Evolutionary conservation across 2,797 vertebrate genomes (phyloP).

Genomic region (Enteromius radiatus): DNA sequence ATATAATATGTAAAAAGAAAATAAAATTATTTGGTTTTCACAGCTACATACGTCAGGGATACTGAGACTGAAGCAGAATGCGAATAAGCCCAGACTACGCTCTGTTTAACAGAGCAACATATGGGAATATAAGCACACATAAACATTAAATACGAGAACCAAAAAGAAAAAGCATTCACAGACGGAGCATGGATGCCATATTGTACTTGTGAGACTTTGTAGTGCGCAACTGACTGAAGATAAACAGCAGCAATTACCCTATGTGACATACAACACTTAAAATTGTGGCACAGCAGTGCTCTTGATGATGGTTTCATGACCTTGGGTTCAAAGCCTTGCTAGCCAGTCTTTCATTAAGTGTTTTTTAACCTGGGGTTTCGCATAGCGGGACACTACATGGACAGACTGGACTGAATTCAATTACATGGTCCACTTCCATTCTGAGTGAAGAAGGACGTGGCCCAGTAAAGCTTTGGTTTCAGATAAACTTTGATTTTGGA

Average conservation of each 20-base stretch:
- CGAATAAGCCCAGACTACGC: slow-evolving; percentile 25
- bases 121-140: slow-evolving; percentile 41
- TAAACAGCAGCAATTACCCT: background rate
- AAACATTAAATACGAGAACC: slow-evolving; percentile 38
- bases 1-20: slow-evolving; percentile 44
- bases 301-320: background rate
- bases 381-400: background rate
- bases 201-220: slow-evolving; percentile 5
- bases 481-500: slow-evolving; percentile 19
- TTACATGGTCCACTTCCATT: background rate
- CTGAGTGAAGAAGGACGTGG: slow-evolving; percentile 2
- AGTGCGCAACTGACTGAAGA: slow-evolving; percentile 8
- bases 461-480: slow-evolving; percentile 26
- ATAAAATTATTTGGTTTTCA: slow-evolving; percentile 54
- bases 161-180: slow-evolving; percentile 42
- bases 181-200: slow-evolving; percentile 32
- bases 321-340: slow-evolving; percentile 1
- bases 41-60: slow-evolving; percentile 52
- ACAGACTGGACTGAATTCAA: slow-evolving; percentile 6
- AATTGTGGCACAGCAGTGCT: slow-evolving; percentile 9
- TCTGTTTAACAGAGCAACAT: slow-evolving; percentile 48
- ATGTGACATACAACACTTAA: background rate
- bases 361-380: slow-evolving; percentile 1
- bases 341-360: background rate
- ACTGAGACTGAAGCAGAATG: slow-evolving; percentile 41